Conservation (phyloP, 1,140 invertebrate species). For the Neodiprion lecontei region DNA sequence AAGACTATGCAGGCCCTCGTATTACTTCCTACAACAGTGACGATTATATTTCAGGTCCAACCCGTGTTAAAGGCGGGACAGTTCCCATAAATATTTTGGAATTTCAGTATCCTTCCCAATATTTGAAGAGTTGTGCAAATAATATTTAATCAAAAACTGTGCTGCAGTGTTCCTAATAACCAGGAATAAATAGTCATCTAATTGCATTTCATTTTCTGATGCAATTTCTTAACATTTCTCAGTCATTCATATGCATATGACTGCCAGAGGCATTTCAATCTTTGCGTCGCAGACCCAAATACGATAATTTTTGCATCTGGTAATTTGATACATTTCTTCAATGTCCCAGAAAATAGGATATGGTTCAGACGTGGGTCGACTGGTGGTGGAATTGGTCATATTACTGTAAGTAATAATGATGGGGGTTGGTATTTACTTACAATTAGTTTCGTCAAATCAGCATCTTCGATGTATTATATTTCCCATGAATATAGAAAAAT, state of each 20-base stretch:
- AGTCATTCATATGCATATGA: constrained; percentile 90
- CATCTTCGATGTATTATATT: constrained; percentile 21
- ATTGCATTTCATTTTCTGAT: constrained; percentile 18
- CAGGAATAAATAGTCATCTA: constrained; percentile 10
- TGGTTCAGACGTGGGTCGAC: constrained; percentile 75
- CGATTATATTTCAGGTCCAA: constrained; percentile 38
- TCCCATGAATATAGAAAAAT: constrained; percentile 68
- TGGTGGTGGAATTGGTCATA: constrained; percentile 80
- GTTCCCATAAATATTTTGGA: constrained; percentile 46
- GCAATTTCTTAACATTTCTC: constrained; percentile 25
- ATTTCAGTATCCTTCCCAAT: constrained; percentile 54
- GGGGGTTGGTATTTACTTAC: constrained; percentile 20
- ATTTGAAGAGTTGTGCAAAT: background rate
- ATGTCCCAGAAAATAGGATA: constrained; percentile 69
- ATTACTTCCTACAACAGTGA: constrained; percentile 25
- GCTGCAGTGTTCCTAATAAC: background rate
- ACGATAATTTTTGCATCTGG: constrained; percentile 81
- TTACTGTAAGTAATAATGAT: constrained; percentile 66
- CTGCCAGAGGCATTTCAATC: constrained; percentile 79
- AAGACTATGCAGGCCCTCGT: background rate
- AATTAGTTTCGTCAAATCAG: constrained; percentile 11
- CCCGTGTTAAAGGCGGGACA: constrained; percentile 35
- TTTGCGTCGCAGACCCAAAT: constrained; percentile 75
- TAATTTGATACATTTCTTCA: constrained; percentile 79
- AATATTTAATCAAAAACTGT: constrained; percentile 11